phyloP scores from a whole-genome alignment of 2,797 vertebrate genomes.

The Xyrichtys novacula region DNA sequence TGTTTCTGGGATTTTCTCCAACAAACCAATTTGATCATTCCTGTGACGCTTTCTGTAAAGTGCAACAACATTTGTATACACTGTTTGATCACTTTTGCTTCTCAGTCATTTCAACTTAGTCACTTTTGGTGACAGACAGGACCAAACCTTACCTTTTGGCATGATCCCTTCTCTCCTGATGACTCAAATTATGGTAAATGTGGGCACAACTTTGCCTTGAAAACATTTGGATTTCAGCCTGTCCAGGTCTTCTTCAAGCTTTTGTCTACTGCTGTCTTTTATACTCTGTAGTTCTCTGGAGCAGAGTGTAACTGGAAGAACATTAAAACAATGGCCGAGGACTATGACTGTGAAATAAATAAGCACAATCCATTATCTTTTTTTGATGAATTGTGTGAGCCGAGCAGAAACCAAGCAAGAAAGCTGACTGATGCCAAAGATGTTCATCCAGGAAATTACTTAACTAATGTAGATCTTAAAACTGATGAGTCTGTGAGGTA shows the following conservation, averaged over 20 bases:
- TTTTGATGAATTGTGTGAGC: constrained; percentile 28
- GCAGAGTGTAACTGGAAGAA: constrained; percentile 21
- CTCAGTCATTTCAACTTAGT: constrained; percentile 26
- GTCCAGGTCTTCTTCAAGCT: constrained; percentile 20
- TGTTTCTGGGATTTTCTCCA: constrained; percentile 18
- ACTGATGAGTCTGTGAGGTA: constrained; percentile 20
- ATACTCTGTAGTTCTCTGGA: neutral
- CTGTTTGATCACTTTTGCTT: no score
- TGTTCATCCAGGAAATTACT: constrained; percentile 29
- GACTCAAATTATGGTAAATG: constrained; percentile 32
- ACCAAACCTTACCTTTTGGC: constrained; percentile 16
- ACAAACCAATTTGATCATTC: constrained; percentile 24
- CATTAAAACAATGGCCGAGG: constrained; percentile 28
- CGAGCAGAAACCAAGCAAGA: constrained; percentile 10
- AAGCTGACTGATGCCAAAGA: constrained; percentile 19
- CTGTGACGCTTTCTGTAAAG: no score
- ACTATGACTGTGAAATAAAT: constrained; percentile 29
- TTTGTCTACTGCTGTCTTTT: constrained; percentile 15
- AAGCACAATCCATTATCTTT: constrained; percentile 31
- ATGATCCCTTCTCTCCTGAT: constrained; percentile 11
- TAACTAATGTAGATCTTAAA: constrained; percentile 14
- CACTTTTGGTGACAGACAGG: constrained; percentile 5
- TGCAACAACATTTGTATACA: no score
- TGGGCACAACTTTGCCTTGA: constrained; percentile 13
- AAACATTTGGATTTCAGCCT: constrained; percentile 23